Percentiles rank a stretch among this genome's conserved stretches.
These are phyloP conservation scores for Coturnix japonica DNA, from an alignment of 2,113 vertebrate genomes.

Conservation along the genomic window DNA sequence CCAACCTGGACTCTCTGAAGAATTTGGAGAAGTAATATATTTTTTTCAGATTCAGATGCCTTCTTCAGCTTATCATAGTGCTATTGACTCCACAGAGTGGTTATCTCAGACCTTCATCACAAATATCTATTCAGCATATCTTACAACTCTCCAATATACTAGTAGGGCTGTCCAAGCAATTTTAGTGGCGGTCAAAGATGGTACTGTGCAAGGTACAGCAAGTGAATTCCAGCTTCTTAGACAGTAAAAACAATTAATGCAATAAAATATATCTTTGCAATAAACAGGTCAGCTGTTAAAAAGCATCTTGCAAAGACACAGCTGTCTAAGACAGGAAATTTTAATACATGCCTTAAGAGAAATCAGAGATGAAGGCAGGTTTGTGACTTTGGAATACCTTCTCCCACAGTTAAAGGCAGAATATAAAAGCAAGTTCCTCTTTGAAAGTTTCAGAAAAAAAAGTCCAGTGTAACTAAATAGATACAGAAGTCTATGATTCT, in stretches of 20 bases:
- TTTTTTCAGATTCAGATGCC: slow-evolving; percentile 42
- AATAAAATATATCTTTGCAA: neutral
- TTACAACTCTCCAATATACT: neutral
- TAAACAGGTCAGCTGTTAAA: neutral
- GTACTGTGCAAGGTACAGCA: neutral
- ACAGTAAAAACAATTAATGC: neutral
- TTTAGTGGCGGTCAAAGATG: neutral
- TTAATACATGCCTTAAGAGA: neutral
- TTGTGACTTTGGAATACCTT: fast-evolving
- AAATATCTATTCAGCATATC: neutral
- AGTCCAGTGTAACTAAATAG: neutral
- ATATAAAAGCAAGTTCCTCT: neutral
- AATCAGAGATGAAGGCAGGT: neutral
- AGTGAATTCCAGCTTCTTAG: neutral
- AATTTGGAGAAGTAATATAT: slow-evolving; percentile 15
- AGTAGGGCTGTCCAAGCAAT: neutral
- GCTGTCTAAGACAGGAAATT: neutral
- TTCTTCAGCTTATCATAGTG: slow-evolving; percentile 46
- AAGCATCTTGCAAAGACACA: neutral
- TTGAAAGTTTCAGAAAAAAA: neutral
- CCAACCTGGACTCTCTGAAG: slow-evolving; percentile 20
- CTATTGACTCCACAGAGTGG: neutral
- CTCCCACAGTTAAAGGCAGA: neutral
- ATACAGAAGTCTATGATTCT: neutral
- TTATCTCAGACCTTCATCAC: neutral